Conservation (phyloP, 2,797 vertebrate genomes). For the Rallus crepitans region DNA sequence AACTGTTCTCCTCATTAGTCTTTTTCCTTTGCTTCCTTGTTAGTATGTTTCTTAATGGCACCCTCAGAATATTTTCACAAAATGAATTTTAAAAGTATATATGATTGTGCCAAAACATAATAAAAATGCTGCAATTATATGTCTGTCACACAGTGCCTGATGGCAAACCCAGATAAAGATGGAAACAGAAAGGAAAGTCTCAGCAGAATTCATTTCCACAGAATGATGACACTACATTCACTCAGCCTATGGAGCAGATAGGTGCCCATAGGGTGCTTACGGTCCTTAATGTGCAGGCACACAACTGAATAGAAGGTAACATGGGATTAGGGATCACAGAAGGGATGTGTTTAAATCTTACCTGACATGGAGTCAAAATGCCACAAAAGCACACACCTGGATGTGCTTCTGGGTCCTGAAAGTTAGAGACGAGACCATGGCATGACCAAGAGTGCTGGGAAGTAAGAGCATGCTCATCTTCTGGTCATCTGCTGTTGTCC, state of each 20-base stretch:
- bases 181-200: neutral
- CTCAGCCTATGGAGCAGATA: neutral
- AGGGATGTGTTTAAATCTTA: neutral
- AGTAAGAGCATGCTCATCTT: rapidly evolving
- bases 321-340: neutral
- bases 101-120: neutral
- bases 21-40: neutral
- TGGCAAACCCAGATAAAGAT: neutral
- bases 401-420: neutral
- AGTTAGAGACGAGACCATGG: neutral
- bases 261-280: neutral
- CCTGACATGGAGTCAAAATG: neutral
- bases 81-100: neutral
- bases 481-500: neutral
- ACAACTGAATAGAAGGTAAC: neutral
- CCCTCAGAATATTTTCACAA: neutral
- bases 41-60: neutral
- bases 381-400: neutral
- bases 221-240: neutral
- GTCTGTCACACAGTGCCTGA: neutral
- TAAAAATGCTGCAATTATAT: neutral
- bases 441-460: neutral
- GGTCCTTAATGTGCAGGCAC: neutral
- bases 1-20: neutral
- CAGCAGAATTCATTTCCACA: neutral